Conservation (phyloP, 1,140 invertebrate species). For the Parapsyche elsis region DNA sequence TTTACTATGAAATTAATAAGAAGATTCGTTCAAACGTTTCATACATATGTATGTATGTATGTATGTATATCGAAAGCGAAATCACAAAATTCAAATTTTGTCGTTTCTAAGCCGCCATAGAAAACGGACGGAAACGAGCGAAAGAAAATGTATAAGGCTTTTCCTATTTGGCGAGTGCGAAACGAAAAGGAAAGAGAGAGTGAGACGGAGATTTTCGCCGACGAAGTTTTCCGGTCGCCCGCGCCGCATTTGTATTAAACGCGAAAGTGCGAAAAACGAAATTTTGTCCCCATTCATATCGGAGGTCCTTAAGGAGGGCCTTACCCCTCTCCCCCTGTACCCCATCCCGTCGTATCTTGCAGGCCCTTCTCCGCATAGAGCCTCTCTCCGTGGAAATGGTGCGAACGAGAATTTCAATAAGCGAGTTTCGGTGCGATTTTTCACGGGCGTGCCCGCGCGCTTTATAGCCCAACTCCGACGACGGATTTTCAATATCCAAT, state of each 20-base stretch:
- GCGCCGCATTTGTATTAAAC: conserved; percentile 27
- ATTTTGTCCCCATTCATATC: conserved; percentile 36
- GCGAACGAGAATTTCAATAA: conserved; percentile 55
- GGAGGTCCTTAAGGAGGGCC: conserved; percentile 29
- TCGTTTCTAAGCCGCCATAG: neutral
- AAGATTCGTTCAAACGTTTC: neutral
- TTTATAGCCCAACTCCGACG: conserved; percentile 21
- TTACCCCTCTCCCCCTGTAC: neutral
- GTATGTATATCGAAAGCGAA: neutral
- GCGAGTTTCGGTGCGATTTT: conserved; percentile 44
- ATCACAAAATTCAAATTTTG: neutral
- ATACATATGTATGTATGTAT: too few species aligned
- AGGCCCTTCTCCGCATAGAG: neutral
- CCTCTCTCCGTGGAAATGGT: conserved; percentile 41
- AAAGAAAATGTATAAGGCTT: neutral
- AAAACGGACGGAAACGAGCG: neutral
- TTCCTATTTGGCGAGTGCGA: neutral
- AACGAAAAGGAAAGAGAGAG: neutral
- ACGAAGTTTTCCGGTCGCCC: conserved; percentile 18
- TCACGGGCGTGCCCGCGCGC: conserved; percentile 26
- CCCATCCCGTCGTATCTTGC: neutral
- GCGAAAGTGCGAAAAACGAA: conserved; percentile 16
- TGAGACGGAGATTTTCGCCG: neutral
- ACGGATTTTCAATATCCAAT: conserved; percentile 46
- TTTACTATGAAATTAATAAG: neutral